phyloP scores from a whole-genome alignment of 2,797 vertebrate species.

The Pipistrellus pygmaeus region DNA sequence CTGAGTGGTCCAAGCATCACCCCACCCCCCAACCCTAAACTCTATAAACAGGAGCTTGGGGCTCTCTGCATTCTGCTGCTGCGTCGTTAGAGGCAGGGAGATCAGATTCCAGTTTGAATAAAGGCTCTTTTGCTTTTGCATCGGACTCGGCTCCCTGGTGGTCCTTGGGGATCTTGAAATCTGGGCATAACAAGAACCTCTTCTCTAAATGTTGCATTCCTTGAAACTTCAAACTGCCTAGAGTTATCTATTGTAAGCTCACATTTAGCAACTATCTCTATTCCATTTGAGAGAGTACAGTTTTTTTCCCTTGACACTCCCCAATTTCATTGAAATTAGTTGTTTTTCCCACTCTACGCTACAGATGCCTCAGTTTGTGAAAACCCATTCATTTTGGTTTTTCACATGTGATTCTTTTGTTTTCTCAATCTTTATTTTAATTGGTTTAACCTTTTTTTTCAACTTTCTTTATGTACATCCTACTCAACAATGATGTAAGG shows the following conservation, averaged over 20 bases:
- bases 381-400: background rate
- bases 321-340: background rate
- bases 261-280: background rate
- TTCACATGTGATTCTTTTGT: background rate
- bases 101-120: no score
- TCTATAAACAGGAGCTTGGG: no score
- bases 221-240: background rate
- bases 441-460: background rate
- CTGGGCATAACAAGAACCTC: background rate
- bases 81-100: no score
- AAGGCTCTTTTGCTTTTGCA: no score
- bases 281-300: background rate
- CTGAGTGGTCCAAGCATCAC: no score
- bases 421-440: no score
- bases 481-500: background rate
- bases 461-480: background rate
- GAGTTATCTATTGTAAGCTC: conserved; percentile 6
- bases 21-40: no score
- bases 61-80: no score
- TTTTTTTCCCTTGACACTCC: background rate
- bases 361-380: background rate
- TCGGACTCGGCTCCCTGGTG: no score
- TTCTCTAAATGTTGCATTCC: conserved; percentile 30
- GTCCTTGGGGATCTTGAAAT: no score
- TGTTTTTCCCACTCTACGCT: background rate